Conservation (phyloP, 2,797 vertebrate species). For the Intellagama lesueurii region DNA sequence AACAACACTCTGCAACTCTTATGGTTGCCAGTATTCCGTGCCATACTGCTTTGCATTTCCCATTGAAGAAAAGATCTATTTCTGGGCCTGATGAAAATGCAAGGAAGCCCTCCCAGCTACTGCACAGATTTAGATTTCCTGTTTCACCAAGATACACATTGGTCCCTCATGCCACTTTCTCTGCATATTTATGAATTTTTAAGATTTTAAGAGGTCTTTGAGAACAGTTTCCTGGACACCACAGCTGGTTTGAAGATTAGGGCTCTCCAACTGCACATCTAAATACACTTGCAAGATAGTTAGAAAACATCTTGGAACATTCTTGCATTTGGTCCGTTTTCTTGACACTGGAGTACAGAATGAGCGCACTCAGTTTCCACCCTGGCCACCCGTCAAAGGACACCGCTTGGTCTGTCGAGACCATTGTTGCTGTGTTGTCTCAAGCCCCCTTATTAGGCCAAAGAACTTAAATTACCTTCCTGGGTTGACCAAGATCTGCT, state of each 20-base stretch:
- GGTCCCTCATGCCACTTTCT: slow-evolving; percentile 55
- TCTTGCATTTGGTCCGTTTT: slow-evolving; percentile 14
- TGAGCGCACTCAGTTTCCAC: slow-evolving; percentile 22
- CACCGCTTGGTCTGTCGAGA: not conserved
- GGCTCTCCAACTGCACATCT: not conserved
- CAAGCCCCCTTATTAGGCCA: not conserved
- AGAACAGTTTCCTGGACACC: slow-evolving; percentile 41
- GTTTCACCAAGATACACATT: slow-evolving; percentile 45
- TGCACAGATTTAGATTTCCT: slow-evolving; percentile 55
- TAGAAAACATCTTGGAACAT: not conserved
- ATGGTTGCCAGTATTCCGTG: slow-evolving; percentile 50
- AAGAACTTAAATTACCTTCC: not conserved
- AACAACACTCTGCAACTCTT: slow-evolving; percentile 40
- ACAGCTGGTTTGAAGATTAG: not conserved
- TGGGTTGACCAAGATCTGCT: not conserved
- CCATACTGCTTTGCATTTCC: slow-evolving; percentile 64
- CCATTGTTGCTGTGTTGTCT: not conserved
- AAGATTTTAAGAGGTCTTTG: slow-evolving; percentile 62
- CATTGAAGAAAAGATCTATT: slow-evolving; percentile 68
- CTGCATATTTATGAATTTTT: slow-evolving; percentile 63
- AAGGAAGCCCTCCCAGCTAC: slow-evolving; percentile 55
- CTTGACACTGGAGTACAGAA: not conserved
- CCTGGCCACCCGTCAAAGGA: not conserved
- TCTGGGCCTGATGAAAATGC: slow-evolving; percentile 72
- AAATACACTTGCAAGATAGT: not conserved